A percentile compares a stretch with the other conserved stretches of the same genome.
Conservation (phyloP, 2,113 vertebrate genomes). For the Strix uralensis region DNA sequence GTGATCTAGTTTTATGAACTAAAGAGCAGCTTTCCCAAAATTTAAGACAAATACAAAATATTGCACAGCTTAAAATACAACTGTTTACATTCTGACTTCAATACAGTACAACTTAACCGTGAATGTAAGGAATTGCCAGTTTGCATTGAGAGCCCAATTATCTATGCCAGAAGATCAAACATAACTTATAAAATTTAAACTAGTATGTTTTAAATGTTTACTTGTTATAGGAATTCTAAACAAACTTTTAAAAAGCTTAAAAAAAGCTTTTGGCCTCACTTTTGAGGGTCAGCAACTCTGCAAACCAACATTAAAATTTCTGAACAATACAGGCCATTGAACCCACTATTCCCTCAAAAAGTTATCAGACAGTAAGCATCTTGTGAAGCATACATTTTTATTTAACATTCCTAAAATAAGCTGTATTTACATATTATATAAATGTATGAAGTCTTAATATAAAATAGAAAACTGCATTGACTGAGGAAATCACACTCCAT, state of each 20-base stretch:
- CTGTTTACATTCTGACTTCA: conserved; percentile 63
- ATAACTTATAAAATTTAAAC: conserved; percentile 13
- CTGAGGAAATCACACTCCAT: conserved; percentile 76
- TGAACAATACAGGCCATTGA: neutral
- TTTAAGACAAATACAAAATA: conserved; percentile 64
- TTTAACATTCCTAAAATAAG: conserved; percentile 90
- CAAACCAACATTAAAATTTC: conserved; percentile 9
- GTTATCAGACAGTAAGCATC: conserved; percentile 73
- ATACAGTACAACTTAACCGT: conserved; percentile 11
- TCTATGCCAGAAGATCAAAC: conserved; percentile 20
- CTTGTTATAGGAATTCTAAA: neutral
- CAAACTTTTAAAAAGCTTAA: neutral
- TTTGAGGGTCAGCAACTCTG: neutral
- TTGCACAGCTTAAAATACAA: conserved; percentile 65
- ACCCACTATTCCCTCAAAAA: conserved; percentile 68
- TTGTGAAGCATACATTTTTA: conserved; percentile 85
- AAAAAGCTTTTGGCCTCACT: conserved; percentile 2
- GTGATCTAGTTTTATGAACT: conserved; percentile 40
- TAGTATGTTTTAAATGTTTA: neutral
- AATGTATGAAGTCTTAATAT: conserved; percentile 83
- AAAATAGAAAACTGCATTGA: conserved; percentile 82
- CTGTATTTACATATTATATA: conserved; percentile 88
- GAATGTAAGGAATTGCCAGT: neutral
- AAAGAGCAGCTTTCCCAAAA: conserved; percentile 61
- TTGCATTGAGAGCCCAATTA: neutral